Evolutionary conservation across 2,888 invertebrate species (phyloP).

Genomic region (Automeris io): DNA sequence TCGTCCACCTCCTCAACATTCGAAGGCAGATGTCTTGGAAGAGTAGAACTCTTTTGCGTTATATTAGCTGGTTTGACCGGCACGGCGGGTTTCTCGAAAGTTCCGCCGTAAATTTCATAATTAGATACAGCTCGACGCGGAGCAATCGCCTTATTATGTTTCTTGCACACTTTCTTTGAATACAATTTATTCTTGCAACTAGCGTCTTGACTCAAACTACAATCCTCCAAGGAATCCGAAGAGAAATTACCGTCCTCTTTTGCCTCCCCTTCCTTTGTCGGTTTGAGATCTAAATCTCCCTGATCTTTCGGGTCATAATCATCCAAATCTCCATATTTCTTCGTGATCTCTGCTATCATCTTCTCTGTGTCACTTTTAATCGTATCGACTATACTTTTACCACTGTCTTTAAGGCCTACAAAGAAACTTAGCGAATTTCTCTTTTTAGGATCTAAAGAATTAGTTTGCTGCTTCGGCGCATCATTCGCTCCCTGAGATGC

Average conservation of each 20-base stretch:
- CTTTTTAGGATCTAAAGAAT: conserved; percentile 66
- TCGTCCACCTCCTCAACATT: conserved; percentile 75
- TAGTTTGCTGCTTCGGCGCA: conserved; percentile 35
- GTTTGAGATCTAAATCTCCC: conserved; percentile 54
- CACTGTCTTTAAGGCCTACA: conserved; percentile 73
- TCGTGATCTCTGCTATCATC: conserved; percentile 81
- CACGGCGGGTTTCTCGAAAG: conserved; percentile 57
- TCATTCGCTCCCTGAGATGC: conserved; percentile 39
- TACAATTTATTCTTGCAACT: conserved; percentile 69
- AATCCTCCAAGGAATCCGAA: conserved; percentile 87
- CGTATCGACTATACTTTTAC: conserved; percentile 77
- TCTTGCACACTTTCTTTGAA: conserved; percentile 73
- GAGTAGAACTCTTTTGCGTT: conserved; percentile 62
- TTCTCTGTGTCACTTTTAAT: conserved; percentile 80
- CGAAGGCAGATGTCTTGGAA: conserved; percentile 72
- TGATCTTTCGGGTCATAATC: conserved; percentile 52
- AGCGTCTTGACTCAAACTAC: conserved; percentile 75
- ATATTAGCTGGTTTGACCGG: conserved; percentile 57
- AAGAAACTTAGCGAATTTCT: conserved; percentile 81
- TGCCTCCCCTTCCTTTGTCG: conserved; percentile 54
- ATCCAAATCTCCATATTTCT: conserved; percentile 79
- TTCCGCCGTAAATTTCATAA: conserved; percentile 81
- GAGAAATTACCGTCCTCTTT: conserved; percentile 84
- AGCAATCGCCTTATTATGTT: conserved; percentile 60
- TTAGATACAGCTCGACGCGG: conserved; percentile 85